Percentiles rank a stretch among this genome's conserved stretches.
These are phyloP conservation scores for Orthosia gothica DNA, from an alignment of 2,888 invertebrate species.

Conservation along the genomic window DNA sequence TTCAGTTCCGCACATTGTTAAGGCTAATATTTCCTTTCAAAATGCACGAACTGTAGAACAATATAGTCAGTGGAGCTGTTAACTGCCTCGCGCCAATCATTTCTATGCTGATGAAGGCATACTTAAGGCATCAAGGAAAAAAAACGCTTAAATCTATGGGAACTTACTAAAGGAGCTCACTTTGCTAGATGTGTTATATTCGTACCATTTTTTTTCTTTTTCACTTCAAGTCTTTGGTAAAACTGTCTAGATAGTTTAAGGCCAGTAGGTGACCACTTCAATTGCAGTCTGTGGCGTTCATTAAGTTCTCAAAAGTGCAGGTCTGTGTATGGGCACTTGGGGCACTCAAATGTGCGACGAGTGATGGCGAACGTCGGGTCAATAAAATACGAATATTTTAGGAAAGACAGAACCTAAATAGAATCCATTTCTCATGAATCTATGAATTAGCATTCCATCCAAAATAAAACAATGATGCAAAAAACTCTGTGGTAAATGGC, in stretches of 20 bases:
- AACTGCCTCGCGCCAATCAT: slow-evolving; percentile 23
- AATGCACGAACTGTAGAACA: slow-evolving; percentile 33
- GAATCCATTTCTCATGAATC: neutral
- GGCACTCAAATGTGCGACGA: too few relatives aligned
- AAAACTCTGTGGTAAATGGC: neutral
- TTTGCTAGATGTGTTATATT: neutral
- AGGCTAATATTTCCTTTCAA: slow-evolving; percentile 40
- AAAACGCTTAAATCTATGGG: neutral
- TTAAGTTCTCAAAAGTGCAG: too few relatives aligned
- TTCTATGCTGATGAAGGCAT: slow-evolving; percentile 31
- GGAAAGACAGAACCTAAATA: too few relatives aligned
- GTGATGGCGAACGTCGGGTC: too few relatives aligned
- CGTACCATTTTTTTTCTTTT: neutral
- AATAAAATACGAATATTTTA: too few relatives aligned
- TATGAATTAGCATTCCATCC: neutral
- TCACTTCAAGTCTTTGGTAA: too few relatives aligned
- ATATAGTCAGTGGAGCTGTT: slow-evolving; percentile 12
- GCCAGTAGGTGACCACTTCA: too few relatives aligned
- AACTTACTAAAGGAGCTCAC: neutral
- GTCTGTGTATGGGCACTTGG: too few relatives aligned
- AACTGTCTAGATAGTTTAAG: too few relatives aligned
- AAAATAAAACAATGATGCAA: neutral
- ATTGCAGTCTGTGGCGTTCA: too few relatives aligned
- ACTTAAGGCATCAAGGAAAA: neutral
- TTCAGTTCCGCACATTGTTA: slow-evolving; percentile 55